Evolutionary conservation across 1,140 invertebrate species (phyloP).

Genomic region (Drosophila auraria): DNA sequence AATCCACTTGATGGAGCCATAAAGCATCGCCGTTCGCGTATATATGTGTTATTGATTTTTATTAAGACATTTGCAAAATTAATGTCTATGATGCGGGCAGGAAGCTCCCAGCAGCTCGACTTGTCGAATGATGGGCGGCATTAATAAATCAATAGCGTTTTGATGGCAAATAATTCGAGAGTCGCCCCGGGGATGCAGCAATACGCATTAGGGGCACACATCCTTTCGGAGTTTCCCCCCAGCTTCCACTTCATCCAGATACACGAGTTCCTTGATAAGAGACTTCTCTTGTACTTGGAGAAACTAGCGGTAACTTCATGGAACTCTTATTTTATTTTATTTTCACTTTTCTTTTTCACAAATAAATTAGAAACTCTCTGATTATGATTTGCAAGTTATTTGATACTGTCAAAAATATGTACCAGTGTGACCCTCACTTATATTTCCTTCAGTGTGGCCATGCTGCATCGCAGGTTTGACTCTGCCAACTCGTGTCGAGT

Average conservation of each 20-base stretch:
- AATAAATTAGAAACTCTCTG: too few species aligned
- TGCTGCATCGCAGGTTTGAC: slow-evolving; percentile 11
- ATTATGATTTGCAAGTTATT: not conserved
- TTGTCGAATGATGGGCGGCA: slow-evolving; percentile 63
- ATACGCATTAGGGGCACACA: slow-evolving; percentile 30
- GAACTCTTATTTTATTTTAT: not conserved
- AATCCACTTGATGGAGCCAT: slow-evolving; percentile 56
- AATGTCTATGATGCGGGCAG: slow-evolving; percentile 52
- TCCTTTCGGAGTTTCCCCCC: slow-evolving; percentile 13
- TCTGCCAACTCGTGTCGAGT: slow-evolving; percentile 34
- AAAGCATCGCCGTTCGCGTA: slow-evolving; percentile 20
- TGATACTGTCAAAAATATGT: too few species aligned
- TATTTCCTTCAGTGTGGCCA: not conserved
- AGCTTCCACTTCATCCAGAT: not conserved
- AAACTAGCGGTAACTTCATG: not conserved
- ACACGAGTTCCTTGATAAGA: not conserved
- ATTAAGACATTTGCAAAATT: slow-evolving; percentile 76
- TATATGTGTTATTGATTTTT: slow-evolving; percentile 71
- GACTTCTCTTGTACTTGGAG: not conserved
- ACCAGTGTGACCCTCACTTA: not conserved
- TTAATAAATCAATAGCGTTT: slow-evolving; percentile 77
- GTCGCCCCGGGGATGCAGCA: slow-evolving; percentile 38
- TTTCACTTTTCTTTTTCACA: not conserved
- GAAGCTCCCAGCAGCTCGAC: slow-evolving; percentile 4
- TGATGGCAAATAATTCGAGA: slow-evolving; percentile 74